Conservation (phyloP, 1,140 invertebrate genomes). For the Lordiphosa stackelbergi region DNA sequence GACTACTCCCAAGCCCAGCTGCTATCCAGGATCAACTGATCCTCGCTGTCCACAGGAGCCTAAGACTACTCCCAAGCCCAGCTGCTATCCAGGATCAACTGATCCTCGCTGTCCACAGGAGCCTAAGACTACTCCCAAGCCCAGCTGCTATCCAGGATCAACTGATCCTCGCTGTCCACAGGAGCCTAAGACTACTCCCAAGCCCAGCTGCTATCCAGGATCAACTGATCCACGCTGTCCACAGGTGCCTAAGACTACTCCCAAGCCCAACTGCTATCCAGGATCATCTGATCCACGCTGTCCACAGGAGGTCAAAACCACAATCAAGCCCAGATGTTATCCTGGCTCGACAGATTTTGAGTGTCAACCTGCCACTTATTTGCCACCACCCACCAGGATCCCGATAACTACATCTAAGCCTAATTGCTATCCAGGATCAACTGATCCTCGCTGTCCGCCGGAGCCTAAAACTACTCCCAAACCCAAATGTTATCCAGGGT, state of each 20-base stretch:
- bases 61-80: constrained; percentile 21
- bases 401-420: constrained; percentile 14
- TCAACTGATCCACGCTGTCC: constrained; percentile 60
- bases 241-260: constrained; percentile 8
- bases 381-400: too few relatives aligned
- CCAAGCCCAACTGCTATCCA: constrained; percentile 75
- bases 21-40: constrained; percentile 32
- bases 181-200: too few relatives aligned
- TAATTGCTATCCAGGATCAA: constrained; percentile 50
- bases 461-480: constrained; percentile 10
- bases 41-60: constrained; percentile 15
- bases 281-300: constrained; percentile 76
- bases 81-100: constrained; percentile 78
- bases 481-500: constrained; percentile 70
- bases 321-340: constrained; percentile 15
- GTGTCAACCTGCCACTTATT: constrained; percentile 2
- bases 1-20: constrained; percentile 26
- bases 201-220: constrained; percentile 78
- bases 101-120: constrained; percentile 72
- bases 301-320: too few relatives aligned
- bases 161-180: too few relatives aligned
- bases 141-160: constrained; percentile 63
- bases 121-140: constrained; percentile 63
- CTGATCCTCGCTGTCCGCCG: constrained; percentile 67
- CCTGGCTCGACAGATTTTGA: constrained; percentile 16